Evolutionary conservation across 2,888 invertebrate species (phyloP).

Genomic region (Pheosia tremula): DNA sequence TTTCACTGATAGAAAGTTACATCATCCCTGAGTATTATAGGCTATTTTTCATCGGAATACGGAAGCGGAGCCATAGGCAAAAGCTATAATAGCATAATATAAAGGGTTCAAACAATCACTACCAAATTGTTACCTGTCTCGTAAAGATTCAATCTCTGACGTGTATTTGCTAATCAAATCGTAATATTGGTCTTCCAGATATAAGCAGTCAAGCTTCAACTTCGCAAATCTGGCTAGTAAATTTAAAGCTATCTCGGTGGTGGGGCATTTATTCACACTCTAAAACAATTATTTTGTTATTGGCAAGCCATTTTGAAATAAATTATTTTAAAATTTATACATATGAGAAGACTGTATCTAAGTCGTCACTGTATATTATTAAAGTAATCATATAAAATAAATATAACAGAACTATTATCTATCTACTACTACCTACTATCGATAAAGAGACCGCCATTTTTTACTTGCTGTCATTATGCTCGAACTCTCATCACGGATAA

Average conservation of each 20-base stretch:
- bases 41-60: background rate
- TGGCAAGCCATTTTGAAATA: background rate
- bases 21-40: no score
- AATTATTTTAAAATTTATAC: background rate
- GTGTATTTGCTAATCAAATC: constrained; percentile 88
- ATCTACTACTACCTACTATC: no score
- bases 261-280: constrained; percentile 77
- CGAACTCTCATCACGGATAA: no score
- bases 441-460: no score
- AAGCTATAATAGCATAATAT: background rate
- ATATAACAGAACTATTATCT: no score
- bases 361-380: no score
- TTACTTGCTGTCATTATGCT: no score
- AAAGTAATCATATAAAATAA: background rate
- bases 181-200: constrained; percentile 89
- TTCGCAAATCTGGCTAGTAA: constrained; percentile 87
- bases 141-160: constrained; percentile 87
- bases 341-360: no score
- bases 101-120: background rate
- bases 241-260: constrained; percentile 79
- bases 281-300: constrained; percentile 32
- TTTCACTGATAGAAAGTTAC: no score
- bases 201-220: constrained; percentile 88
- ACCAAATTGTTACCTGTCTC: constrained; percentile 82
- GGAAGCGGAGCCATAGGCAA: no score